phyloP scores from a whole-genome alignment of 2,888 invertebrate genomes.

The Eupithecia subfuscata region DNA sequence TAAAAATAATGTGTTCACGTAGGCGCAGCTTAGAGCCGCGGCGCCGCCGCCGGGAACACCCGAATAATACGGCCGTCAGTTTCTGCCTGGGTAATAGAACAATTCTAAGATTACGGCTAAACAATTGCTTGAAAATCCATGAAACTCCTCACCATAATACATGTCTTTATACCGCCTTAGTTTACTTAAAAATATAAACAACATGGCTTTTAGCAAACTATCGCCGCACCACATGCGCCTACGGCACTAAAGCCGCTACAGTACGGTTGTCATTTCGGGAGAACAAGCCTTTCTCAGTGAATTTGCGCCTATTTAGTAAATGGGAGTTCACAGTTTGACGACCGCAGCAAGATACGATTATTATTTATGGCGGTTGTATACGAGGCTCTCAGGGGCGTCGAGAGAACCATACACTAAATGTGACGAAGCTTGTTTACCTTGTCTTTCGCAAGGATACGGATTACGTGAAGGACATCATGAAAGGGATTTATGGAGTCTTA shows the following conservation, averaged over 20 bases:
- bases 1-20: conserved; percentile 37
- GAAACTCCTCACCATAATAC: neutral
- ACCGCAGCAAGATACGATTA: conserved; percentile 17
- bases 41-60: neutral
- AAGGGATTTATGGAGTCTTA: neutral
- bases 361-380: conserved; percentile 9
- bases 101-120: neutral
- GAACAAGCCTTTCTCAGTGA: neutral
- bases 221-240: neutral
- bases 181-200: neutral
- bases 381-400: neutral
- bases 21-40: neutral
- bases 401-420: conserved; percentile 2
- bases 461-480: neutral
- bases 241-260: neutral
- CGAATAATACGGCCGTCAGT: neutral
- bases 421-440: neutral
- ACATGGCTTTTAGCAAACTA: neutral
- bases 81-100: neutral
- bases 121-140: neutral
- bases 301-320: conserved; percentile 16
- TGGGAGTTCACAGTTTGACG: conserved; percentile 19
- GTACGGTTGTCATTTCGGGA: neutral
- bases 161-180: neutral
- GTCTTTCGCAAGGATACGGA: neutral